Evolutionary conservation across 2,888 invertebrate species (phyloP), one percentile per base, ranked within the genome.

Genomic region (Tetranychus truncatus): DNA sequence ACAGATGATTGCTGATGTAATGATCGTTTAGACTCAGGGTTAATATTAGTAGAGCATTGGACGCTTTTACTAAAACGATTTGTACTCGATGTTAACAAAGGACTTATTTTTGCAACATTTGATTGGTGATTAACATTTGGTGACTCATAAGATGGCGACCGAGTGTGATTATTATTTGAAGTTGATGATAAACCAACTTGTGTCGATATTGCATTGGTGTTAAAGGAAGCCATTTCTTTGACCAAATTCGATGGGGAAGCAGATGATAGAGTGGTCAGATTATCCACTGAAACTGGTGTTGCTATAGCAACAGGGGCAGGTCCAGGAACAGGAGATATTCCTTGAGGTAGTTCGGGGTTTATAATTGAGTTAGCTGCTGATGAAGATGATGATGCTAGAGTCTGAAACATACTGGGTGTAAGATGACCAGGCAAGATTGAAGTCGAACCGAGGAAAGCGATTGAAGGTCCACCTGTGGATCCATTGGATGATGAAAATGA

Each of bases 271-370:
- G 69, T 20, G 11, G 69, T 24, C 11, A 24, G 21, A 20, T 69
- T 69, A 20, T 69, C 69, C 18, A 69, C 69, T 6, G 21, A 24
- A 20, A 69, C 69, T 5, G 69, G 69, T 21, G 69, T 69, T 9
- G 69, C 69, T 24, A 69, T 21, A 11, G 69, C 69, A 8, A 69
- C 69, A 69, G 69, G 69, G 11, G 69, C 20, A 20, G 69, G 69
- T 24, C 69, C 69, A 21, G 69, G 69, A 21, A 69, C 34, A 20
- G 69, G 69, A 8, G 69, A 69, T 20, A 69, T 69, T 20, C 69
- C 69, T 24, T 24, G 69, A 24, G 21, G 21, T 69, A 69, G 21
- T 24, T 24, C 69, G 21, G 69, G 20, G 34, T 69, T 69, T 6
- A 24, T 69, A 11, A 24, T 9, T 18, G 20, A 24, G 21, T n/a